These are phyloP conservation scores for Girardinus metallicus DNA, from an alignment of 2,797 vertebrate genomes.

Conservation along the genomic window DNA sequence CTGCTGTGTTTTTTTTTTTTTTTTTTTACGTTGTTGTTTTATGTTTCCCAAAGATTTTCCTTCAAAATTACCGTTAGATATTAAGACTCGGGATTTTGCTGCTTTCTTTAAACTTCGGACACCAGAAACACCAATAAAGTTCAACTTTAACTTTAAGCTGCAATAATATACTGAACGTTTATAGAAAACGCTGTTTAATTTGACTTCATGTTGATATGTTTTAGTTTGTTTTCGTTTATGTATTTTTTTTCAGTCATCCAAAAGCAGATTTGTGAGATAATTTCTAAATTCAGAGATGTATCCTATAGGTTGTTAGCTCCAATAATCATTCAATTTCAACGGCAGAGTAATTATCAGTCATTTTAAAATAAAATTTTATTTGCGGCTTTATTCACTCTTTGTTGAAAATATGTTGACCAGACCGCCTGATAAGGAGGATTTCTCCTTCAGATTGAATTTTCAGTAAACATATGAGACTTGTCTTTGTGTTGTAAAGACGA, in stretches of 20 bases:
- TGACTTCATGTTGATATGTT: background rate
- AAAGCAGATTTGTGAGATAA: background rate
- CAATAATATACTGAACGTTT: background rate
- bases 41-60: background rate
- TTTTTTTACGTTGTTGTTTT: background rate
- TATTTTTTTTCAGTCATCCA: background rate
- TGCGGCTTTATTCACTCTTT: background rate
- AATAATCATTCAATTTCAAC: background rate
- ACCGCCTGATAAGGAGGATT: background rate
- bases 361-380: background rate
- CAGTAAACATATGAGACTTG: background rate
- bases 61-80: background rate
- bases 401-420: background rate
- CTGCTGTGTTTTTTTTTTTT: background rate
- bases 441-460: background rate
- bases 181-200: background rate
- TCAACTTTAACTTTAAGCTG: background rate
- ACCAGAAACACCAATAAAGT: background rate
- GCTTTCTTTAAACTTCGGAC: background rate
- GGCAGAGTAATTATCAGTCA: background rate
- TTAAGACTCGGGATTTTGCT: background rate
- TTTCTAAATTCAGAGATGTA: background rate
- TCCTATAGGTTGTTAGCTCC: background rate
- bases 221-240: background rate
- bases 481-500: background rate